Percentiles rank a stretch among this genome's conserved stretches.
Conservation (phyloP, 2,113 vertebrate species). For the Tretioscincus oriximinensis region DNA sequence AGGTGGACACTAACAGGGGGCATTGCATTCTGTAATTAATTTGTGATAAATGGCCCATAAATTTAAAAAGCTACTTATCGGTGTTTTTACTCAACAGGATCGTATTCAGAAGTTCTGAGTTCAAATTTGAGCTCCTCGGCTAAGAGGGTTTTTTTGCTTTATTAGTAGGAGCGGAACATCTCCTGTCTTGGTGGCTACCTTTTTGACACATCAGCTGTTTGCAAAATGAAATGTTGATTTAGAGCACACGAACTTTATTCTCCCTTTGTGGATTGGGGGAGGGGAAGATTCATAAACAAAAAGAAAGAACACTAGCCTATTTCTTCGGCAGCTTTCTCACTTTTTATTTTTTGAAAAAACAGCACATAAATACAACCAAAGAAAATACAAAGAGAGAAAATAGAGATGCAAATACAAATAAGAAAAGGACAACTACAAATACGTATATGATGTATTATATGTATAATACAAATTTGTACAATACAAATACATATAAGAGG, state of each 20-base stretch:
- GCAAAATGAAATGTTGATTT: slow-evolving; percentile 7
- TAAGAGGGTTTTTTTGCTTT: background rate
- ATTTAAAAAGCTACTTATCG: background rate
- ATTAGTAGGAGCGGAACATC: background rate
- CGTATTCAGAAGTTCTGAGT: background rate
- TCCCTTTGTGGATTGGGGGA: background rate
- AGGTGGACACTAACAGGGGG: background rate
- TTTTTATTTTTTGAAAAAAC: background rate
- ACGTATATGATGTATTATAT: too few relatives aligned
- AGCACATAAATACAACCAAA: too few relatives aligned
- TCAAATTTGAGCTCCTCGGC: background rate
- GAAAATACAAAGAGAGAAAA: too few relatives aligned
- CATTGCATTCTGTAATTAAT: background rate
- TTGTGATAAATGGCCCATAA: background rate
- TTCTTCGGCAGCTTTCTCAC: background rate
- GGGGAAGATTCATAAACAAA: background rate
- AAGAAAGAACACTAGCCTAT: background rate
- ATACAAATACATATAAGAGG: too few relatives aligned
- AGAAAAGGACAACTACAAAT: too few relatives aligned
- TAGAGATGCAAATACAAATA: too few relatives aligned
- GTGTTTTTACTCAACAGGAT: slow-evolving; percentile 5
- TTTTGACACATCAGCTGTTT: background rate
- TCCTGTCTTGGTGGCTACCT: background rate
- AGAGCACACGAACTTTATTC: background rate
- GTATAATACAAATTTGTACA: too few relatives aligned